Base-by-base conservation (phyloP, 1,140 invertebrate genomes). In the Pachyrhynchus sulphureomaculatus region DNA sequence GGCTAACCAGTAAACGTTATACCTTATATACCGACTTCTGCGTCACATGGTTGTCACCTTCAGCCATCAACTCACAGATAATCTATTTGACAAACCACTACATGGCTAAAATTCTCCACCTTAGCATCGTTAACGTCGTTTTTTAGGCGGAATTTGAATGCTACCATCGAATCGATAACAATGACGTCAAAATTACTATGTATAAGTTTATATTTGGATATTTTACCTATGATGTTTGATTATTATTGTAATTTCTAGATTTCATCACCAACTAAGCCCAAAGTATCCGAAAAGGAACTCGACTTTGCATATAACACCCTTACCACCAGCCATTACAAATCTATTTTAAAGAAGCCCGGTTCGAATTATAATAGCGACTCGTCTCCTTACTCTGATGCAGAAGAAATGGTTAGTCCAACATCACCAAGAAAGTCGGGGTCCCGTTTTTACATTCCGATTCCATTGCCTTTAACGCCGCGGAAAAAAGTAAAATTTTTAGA, bases 331-430 rank as follows among this genome's bases (percentile, higher is more conserved):
- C 67, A 66, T 62, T 81, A 80, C 69, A 88, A 87, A 75, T 88
- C 86, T 17, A 88, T 88, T 66, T 73, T 88, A 59, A 88, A 88
- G 73, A 87, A 88, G 72, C 84, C 84, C 21, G 64, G 68, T 10
- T 64, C 73, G 32, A 73, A 66, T 65, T 77, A 68, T 62, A 72
- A 75, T 57, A 64, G 68, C 41, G 71, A 67, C 51, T 63, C 67
- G 42, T 57, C 62, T 44, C 34, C 53, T 3, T 55, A 55, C 37
- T 55, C 60, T 42, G 53, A 56, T 56, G 9, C 29, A 13, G 56
- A 44, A 44, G 53, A 57, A 36, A 12, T 64, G 66, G 58, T 65
- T 53, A 71, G 62, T 52, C 71, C 71, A 32, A 68, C 70, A 34
- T 64, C 69, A 15, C 51, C 63, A 13, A 39, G 34, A 39, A 69